These are phyloP conservation scores for Ptiloglossa arizonensis DNA, from an alignment of 1,140 invertebrate genomes.

Conservation along the genomic window DNA sequence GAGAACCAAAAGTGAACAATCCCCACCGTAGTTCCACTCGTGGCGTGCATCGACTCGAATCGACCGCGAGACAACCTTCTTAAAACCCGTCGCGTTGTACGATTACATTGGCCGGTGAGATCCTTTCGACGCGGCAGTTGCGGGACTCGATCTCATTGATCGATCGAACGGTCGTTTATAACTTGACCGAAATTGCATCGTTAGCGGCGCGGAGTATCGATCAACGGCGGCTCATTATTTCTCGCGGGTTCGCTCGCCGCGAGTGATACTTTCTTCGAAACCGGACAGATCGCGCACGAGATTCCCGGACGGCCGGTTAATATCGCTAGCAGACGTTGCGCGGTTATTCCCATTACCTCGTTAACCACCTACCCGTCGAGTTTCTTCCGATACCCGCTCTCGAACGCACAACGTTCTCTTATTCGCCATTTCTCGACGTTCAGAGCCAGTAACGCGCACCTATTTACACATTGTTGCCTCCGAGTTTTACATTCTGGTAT, in stretches of 20 bases:
- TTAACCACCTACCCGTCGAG: too few species aligned
- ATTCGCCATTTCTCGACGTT: not conserved
- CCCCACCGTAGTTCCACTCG: too few species aligned
- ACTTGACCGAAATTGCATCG: conserved; percentile 50
- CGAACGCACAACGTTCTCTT: too few species aligned
- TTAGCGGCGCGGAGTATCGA: conserved; percentile 47
- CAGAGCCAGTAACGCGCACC: too few species aligned
- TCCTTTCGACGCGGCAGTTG: conserved; percentile 29
- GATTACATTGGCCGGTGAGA: conserved; percentile 32
- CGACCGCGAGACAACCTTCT: too few species aligned
- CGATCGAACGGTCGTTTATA: conserved; percentile 47
- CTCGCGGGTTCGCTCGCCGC: conserved; percentile 4
- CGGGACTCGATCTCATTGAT: conserved; percentile 51
- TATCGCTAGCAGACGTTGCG: conserved; percentile 29
- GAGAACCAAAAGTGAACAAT: too few species aligned
- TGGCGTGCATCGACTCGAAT: too few species aligned
- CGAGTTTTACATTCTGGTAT: too few species aligned
- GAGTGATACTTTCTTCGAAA: conserved; percentile 51
- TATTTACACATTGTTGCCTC: too few species aligned
- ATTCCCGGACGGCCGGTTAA: conserved; percentile 33
- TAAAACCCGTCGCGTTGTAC: conserved; percentile 8
- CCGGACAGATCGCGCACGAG: conserved; percentile 35
- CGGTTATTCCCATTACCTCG: conserved; percentile 39
- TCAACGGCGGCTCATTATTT: conserved; percentile 49
- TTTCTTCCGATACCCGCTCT: too few species aligned